A percentile compares a stretch with the other conserved stretches of the same genome.
Evolutionary conservation across 2,888 invertebrate genomes (phyloP).

Genomic region (Leptopilina myrica): DNA sequence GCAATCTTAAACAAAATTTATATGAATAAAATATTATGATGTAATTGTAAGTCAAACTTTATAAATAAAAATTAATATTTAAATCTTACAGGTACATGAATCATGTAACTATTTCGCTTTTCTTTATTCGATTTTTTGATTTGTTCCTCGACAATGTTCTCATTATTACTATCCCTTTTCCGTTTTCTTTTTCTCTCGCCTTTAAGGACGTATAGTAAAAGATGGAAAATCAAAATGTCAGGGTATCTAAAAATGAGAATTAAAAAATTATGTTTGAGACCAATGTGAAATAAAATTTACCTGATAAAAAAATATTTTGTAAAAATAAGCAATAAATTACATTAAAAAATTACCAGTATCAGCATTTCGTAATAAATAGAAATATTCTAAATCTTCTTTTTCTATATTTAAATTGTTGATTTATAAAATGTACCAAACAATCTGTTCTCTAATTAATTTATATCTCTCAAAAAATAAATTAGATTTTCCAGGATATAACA

Average conservation of each 20-base stretch:
- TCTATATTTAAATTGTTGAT: neutral
- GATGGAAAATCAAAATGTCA: neutral
- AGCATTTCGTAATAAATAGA: neutral
- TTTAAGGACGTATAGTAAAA: neutral
- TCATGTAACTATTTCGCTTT: too few relatives aligned
- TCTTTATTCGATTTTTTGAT: too few relatives aligned
- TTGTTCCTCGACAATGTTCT: neutral
- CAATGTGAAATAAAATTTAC: neutral
- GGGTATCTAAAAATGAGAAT: neutral
- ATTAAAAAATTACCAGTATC: neutral
- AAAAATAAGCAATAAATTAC: too few relatives aligned
- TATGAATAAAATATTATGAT: neutral
- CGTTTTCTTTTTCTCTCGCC: neutral
- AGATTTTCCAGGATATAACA: neutral
- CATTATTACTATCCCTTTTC: neutral
- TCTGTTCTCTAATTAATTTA: neutral
- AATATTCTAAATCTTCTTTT: conserved; percentile 1
- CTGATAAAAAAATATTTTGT: neutral
- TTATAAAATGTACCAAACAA: neutral
- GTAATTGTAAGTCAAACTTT: neutral
- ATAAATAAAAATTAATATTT: conserved; percentile 2
- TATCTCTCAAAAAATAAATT: neutral
- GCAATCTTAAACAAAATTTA: too few relatives aligned
- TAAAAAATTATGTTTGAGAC: neutral
- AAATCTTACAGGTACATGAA: neutral